Base-by-base conservation (phyloP, 2,113 vertebrate genomes). In the Labeo rohita region DNA sequence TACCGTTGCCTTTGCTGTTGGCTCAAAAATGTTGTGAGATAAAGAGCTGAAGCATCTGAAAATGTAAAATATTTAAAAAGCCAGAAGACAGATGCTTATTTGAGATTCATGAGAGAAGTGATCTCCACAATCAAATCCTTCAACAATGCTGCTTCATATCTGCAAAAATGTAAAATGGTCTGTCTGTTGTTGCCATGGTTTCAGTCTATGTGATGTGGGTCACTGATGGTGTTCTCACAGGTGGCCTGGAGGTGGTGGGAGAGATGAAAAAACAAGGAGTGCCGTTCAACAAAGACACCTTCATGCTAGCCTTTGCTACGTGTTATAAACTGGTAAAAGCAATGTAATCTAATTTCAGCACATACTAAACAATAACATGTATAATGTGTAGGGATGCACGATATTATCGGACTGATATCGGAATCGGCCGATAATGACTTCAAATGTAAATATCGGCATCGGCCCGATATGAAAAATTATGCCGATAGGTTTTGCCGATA, bases 271-370 rank as follows among this genome's bases (percentile, higher is more conserved):
- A 91, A 50, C 96, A 95, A 90, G 89, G 91, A 63, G 84, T 99
- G 84, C 85, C 85, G 65, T 97, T 98, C 92, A 97, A 83, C 88
- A 96, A 90, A 91, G 95, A 97, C 80, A 98, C 96, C 11, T 93
- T 95, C n/a, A 86, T 90, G 0, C 93, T 99, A 88, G 97, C 96
- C 28, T 93, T 91, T 91, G 97, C 93, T 43, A 93, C 94, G 92
- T 98, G 96, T 93, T 99, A 98, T 92, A 98, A 97, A 92, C 80
- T 98, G 95, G 98, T 98, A 94, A 95, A 92, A 80, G 8, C 54
- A 4, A 36, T 61, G 84, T 77, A 8, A 74, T 49, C 2, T 74
- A 49, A 23, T 74, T 74, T 74, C 72, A 72, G 8, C 59, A 63
- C 18, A 61, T n/a, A n/a, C n/a, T n/a, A 18, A 43, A 72, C 36